Conservation (phyloP, 2,113 vertebrate genomes). For the Thymallus thymallus region DNA sequence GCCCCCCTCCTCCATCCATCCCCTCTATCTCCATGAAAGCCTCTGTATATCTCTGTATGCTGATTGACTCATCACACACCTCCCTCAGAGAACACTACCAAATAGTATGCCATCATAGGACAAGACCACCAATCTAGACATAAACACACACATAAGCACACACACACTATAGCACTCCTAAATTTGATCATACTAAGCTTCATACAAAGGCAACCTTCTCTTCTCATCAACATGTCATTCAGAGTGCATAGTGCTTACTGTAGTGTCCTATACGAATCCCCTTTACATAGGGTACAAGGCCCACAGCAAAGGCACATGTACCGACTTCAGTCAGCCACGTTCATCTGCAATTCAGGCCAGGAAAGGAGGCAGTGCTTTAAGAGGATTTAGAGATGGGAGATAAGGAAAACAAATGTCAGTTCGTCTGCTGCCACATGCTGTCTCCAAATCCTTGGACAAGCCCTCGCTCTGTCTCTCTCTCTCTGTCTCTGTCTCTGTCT, state of each 20-base stretch:
- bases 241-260: not conserved
- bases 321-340: not conserved
- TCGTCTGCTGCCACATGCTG: slow-evolving; percentile 5
- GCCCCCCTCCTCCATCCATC: not conserved
- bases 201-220: no score
- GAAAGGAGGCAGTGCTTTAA: not conserved
- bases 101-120: not conserved
- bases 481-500: not conserved
- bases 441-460: not conserved
- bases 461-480: not conserved
- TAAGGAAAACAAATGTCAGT: not conserved
- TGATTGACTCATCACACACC: not conserved
- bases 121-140: not conserved
- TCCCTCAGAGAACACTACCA: not conserved
- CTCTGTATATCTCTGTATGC: slow-evolving; percentile 1
- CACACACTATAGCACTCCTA: not conserved
- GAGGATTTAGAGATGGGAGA: no score
- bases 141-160: not conserved
- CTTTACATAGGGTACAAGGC: not conserved
- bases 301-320: not conserved
- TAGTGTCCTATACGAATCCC: not conserved
- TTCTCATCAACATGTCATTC: not conserved
- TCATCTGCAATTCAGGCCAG: not conserved
- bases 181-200: not conserved
- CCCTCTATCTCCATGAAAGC: slow-evolving; percentile 21